Conservation (phyloP, 2,113 vertebrate species). For the Trichomycterus rosablanca region DNA sequence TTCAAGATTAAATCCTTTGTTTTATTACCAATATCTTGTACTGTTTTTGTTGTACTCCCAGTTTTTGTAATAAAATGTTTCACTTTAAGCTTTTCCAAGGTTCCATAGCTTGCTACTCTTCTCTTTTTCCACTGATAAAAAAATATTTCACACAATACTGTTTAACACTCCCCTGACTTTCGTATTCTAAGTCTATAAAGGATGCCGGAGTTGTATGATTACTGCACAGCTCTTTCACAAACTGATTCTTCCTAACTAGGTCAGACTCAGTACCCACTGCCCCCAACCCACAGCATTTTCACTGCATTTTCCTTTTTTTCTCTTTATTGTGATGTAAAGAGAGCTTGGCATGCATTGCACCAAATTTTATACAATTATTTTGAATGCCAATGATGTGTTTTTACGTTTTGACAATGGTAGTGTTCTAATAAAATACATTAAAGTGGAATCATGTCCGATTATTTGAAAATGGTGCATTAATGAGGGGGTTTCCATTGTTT, state of each 20-base stretch:
- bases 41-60: too few relatives aligned
- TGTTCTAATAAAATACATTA: conserved; percentile 21
- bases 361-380: background rate
- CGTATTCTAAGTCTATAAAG: conserved; percentile 8
- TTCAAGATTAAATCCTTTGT: too few relatives aligned
- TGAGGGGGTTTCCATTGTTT: too few relatives aligned
- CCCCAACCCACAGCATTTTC: conserved; percentile 9
- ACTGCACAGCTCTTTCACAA: conserved; percentile 22
- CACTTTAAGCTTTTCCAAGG: too few relatives aligned
- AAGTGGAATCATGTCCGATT: too few relatives aligned
- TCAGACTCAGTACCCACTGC: conserved; percentile 26
- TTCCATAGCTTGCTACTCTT: too few relatives aligned
- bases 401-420: background rate
- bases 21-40: too few relatives aligned
- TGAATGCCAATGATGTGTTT: background rate
- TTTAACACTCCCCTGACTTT: background rate
- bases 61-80: too few relatives aligned
- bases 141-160: background rate
- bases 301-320: conserved; percentile 11
- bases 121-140: background rate
- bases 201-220: conserved; percentile 6
- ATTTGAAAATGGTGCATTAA: too few relatives aligned
- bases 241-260: conserved; percentile 37
- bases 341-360: background rate
- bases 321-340: background rate